A percentile compares a stretch with the other conserved stretches of the same genome.
These are phyloP conservation scores for Torymus texanus DNA, from an alignment of 2,888 invertebrate species.

Conservation along the genomic window DNA sequence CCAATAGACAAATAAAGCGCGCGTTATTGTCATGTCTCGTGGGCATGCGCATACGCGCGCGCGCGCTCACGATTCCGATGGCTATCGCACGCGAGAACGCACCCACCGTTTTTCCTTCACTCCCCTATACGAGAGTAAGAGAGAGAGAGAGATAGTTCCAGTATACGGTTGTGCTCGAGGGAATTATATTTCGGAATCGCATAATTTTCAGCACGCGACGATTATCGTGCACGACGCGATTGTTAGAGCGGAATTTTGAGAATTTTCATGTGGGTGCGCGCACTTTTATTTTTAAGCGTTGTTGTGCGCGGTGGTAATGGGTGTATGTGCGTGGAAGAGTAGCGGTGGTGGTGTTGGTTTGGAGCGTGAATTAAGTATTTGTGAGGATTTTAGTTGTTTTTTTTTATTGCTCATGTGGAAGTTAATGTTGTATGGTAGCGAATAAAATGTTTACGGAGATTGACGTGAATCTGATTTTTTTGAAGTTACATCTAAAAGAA, in stretches of 20 bases:
- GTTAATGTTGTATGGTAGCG: too few species aligned
- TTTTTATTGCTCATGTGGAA: too few species aligned
- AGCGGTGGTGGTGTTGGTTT: too few species aligned
- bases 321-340: too few species aligned
- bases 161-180: constrained; percentile 14
- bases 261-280: constrained; percentile 8
- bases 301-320: not conserved
- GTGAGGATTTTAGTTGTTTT: too few species aligned
- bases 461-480: too few species aligned
- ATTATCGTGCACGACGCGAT: constrained; percentile 4
- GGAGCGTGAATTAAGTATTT: too few species aligned
- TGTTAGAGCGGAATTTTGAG: constrained; percentile 25
- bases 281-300: not conserved
- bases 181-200: constrained; percentile 64
- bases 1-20: constrained; percentile 44
- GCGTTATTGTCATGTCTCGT: constrained; percentile 36
- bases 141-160: constrained; percentile 44
- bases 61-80: constrained; percentile 51
- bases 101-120: constrained; percentile 13
- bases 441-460: too few species aligned
- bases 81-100: constrained; percentile 49
- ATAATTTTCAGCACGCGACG: constrained; percentile 69
- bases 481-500: too few species aligned
- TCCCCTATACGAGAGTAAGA: not conserved
- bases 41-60: not conserved